A percentile compares a stretch with the other conserved stretches of the same genome.
These are phyloP conservation scores for Drosophila flavopinicola DNA, from an alignment of 2,888 invertebrate genomes.

Conservation along the genomic window DNA sequence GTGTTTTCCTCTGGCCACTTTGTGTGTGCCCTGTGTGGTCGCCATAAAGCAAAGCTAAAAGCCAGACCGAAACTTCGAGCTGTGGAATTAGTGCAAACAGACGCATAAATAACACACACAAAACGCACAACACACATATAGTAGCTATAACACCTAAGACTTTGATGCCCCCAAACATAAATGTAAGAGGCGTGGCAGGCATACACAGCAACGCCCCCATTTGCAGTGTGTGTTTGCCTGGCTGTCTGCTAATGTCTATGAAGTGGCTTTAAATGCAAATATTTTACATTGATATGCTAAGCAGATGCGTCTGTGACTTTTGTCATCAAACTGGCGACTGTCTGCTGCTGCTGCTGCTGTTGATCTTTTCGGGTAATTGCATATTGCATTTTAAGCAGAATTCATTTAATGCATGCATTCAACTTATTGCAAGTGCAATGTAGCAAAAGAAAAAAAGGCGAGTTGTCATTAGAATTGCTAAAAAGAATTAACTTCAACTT, in stretches of 20 bases:
- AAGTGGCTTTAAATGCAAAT: slow-evolving; percentile 69
- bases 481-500: too few species aligned
- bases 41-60: slow-evolving; percentile 51
- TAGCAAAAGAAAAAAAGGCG: too few species aligned
- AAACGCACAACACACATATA: slow-evolving; percentile 39
- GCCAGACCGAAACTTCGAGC: slow-evolving; percentile 44
- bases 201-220: background rate
- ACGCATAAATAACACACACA: slow-evolving; percentile 75
- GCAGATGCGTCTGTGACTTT: slow-evolving; percentile 73
- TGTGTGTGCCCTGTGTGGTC: slow-evolving; percentile 33
- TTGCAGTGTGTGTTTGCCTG: slow-evolving; percentile 3
- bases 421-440: too few species aligned
- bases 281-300: slow-evolving; percentile 68
- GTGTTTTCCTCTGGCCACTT: slow-evolving; percentile 6
- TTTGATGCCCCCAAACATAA: slow-evolving; percentile 48
- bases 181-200: background rate
- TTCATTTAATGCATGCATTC: slow-evolving; percentile 42
- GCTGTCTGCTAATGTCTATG: slow-evolving; percentile 64
- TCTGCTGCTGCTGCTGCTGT: slow-evolving; percentile 20
- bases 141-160: slow-evolving; percentile 70
- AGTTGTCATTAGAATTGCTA: too few species aligned
- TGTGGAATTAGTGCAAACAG: slow-evolving; percentile 75
- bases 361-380: slow-evolving; percentile 44
- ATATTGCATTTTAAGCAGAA: slow-evolving; percentile 40
- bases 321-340: slow-evolving; percentile 20